A percentile compares a stretch with the other conserved stretches of the same genome.
phyloP scores from a whole-genome alignment of 2,888 invertebrate species.

The Tinea pellionella region DNA sequence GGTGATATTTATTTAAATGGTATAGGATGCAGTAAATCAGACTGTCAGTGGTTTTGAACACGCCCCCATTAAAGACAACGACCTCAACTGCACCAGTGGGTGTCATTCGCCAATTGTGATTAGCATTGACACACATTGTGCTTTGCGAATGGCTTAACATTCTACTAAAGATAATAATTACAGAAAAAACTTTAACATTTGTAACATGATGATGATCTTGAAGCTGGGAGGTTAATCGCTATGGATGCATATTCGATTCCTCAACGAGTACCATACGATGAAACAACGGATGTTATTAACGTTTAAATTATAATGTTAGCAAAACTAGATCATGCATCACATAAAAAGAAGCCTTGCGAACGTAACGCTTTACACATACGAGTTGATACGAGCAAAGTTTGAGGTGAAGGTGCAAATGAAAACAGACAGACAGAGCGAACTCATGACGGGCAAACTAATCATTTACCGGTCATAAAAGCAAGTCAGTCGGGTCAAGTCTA shows the following conservation, averaged over 20 bases:
- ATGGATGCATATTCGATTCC: background rate
- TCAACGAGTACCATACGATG: background rate
- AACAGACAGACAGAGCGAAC: background rate
- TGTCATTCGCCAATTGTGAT: slow-evolving; percentile 30
- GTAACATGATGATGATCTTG: background rate
- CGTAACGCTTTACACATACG: no score
- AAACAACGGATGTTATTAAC: background rate
- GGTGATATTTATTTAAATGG: slow-evolving; percentile 19
- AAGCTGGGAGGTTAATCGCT: background rate
- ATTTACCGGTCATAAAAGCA: slow-evolving; percentile 18
- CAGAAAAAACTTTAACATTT: slow-evolving; percentile 26
- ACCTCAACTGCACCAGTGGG: slow-evolving; percentile 42
- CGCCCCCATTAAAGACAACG: slow-evolving; percentile 30
- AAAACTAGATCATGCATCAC: no score
- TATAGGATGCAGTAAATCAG: slow-evolving; percentile 30
- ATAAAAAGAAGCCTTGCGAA: no score
- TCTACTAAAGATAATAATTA: slow-evolving; percentile 28
- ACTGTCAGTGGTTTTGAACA: slow-evolving; percentile 33
- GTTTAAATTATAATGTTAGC: slow-evolving; percentile 3
- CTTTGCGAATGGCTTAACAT: slow-evolving; percentile 39
- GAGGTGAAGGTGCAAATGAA: slow-evolving; percentile 8
- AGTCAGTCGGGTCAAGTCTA: slow-evolving; percentile 33
- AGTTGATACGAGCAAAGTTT: background rate
- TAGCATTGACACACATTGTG: slow-evolving; percentile 59
- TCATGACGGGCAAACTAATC: background rate